Evolutionary conservation across 2,113 vertebrate species (phyloP).

Genomic region (Rostratula benghalensis): DNA sequence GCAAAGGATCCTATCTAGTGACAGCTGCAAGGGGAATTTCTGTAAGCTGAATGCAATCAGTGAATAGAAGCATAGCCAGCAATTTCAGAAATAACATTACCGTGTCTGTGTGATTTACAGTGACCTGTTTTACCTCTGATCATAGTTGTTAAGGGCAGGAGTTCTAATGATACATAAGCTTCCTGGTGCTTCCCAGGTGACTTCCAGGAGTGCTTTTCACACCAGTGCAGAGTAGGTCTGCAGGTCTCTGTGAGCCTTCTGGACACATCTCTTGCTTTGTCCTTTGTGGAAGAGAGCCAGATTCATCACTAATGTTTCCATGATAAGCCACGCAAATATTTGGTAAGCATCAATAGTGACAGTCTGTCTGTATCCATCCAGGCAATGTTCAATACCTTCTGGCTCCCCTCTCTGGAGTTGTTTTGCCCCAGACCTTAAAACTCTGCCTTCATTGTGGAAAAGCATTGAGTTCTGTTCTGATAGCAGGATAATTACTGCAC

Average conservation of each 20-base stretch:
- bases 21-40: neutral
- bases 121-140: neutral
- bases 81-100: rapidly evolving
- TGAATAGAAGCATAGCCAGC: neutral
- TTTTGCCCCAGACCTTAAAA: neutral
- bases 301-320: neutral
- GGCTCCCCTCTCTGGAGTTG: neutral
- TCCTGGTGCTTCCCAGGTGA: neutral
- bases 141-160: neutral
- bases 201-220: neutral
- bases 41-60: neutral
- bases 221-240: rapidly evolving
- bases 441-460: neutral
- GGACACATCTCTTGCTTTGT: neutral
- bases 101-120: neutral
- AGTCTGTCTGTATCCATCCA: neutral
- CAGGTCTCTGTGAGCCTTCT: neutral
- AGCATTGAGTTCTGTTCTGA: rapidly evolving
- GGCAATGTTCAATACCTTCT: neutral
- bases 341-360: neutral
- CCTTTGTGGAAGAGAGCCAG: neutral
- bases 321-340: neutral
- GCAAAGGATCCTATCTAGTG: neutral
- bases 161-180: neutral
- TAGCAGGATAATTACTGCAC: neutral